phyloP scores from a whole-genome alignment of 2,888 invertebrate species.

The Polylopha cassiicola region DNA sequence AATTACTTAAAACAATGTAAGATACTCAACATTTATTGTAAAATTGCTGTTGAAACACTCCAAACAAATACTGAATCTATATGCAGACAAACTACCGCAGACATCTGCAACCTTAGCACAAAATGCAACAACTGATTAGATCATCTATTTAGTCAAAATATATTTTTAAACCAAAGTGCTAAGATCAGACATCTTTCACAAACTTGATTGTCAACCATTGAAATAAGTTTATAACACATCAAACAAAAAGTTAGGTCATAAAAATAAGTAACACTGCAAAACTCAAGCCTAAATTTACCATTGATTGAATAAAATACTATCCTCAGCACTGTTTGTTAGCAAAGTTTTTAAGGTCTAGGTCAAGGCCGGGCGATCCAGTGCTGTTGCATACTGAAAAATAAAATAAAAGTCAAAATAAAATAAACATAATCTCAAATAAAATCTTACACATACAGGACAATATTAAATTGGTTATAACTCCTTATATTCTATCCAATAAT shows the following conservation, averaged over 20 bases:
- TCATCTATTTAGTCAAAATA: conserved; percentile 19
- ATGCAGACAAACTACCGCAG: conserved; percentile 34
- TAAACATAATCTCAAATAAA: conserved; percentile 17
- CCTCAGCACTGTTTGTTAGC: conserved; percentile 51
- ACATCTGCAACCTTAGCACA: conserved; percentile 57
- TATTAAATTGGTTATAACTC: conserved; percentile 3
- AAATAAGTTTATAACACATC: conserved; percentile 38
- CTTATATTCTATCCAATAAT: conserved; percentile 2
- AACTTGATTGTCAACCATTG: conserved; percentile 31
- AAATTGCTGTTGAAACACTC: conserved; percentile 63
- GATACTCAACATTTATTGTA: conserved; percentile 50
- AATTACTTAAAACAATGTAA: conserved; percentile 48
- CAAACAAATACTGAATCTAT: conserved; percentile 45
- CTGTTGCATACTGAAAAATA: conserved; percentile 61
- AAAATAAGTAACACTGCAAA: conserved; percentile 20
- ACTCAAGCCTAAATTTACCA: conserved; percentile 49
- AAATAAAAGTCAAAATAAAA: conserved; percentile 21
- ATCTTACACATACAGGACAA: conserved; percentile 4
- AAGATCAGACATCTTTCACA: conserved; percentile 54
- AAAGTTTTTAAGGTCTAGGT: conserved; percentile 40
- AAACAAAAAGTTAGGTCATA: conserved; percentile 11
- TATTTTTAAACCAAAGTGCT: conserved; percentile 38
- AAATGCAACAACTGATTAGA: conserved; percentile 37
- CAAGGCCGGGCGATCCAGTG: conserved; percentile 61
- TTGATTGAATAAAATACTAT: conserved; percentile 40